Evolutionary conservation across 1,140 invertebrate genomes (phyloP), one percentile per base, ranked within the genome.

Genomic region (Aphidius ervi): DNA sequence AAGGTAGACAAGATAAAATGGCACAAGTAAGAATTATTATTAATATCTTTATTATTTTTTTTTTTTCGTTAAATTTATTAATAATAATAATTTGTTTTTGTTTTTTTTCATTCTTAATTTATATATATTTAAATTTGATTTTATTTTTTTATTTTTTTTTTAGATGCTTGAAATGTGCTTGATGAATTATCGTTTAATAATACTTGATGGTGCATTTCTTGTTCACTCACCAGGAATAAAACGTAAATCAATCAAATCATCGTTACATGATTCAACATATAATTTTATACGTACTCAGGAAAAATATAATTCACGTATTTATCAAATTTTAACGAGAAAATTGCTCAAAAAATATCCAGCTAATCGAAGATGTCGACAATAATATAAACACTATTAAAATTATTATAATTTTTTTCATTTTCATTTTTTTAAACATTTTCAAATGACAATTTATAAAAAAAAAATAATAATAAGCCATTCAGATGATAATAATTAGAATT

Each of bases 1-100:
- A 94, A 75, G 91, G 90, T 10, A 82, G 85, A 49, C 88, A 90
- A 65, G 91, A 93, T 69, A 93, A 93, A 82, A 93, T 93, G 91
- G 86, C 87, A 50, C 90, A 92, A 84, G 91, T 91, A 74, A 74
- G 8, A 54, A 56, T 37, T 58, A 7, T 58, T 43, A 6, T 55
- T 23, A 43, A 41, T 54, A 41, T 6, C 9, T 56, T 10, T 39
- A 56, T 41, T n/a, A 20, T 7, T 40, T 40, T 3, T 45, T 10
- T 48, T 50, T 62, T 37, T 62, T 45, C 16, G 9, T 50, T 40
- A 49, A 49, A 59, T 31, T 49, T 46, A 56, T 56, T 39, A 10
- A 9, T 10, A 10, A 9, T 10, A 31, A 56, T 56, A 16, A 47
- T 47, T 46, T 39, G 2, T 61, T 58, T 54, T 46, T 63, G 62